phyloP scores from a whole-genome alignment of 2,113 vertebrate genomes.

The Rhombomys opimus region DNA sequence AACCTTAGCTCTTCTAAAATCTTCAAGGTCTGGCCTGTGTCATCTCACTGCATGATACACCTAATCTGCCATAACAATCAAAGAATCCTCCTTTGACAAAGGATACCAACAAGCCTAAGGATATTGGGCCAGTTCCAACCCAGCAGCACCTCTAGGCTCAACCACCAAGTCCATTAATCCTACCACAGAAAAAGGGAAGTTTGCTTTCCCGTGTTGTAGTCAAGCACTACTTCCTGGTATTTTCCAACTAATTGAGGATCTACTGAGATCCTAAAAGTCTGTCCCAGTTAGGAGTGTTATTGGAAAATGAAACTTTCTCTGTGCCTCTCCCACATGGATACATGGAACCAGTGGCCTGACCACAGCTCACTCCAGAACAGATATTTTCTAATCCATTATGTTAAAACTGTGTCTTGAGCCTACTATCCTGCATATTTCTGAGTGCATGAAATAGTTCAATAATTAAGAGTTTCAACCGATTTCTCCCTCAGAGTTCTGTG shows the following conservation, averaged over 20 bases:
- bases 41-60: not conserved
- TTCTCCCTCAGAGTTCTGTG: not conserved
- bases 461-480: not conserved
- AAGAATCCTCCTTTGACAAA: not conserved
- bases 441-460: too few species aligned
- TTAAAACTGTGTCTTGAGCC: not conserved
- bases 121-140: not conserved
- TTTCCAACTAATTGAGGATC: not conserved
- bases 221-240: not conserved
- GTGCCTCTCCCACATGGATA: not conserved
- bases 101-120: not conserved
- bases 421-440: not conserved
- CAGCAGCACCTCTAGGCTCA: not conserved
- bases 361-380: not conserved
- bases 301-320: not conserved
- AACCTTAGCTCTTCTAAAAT: not conserved
- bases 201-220: not conserved
- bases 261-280: not conserved
- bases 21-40: not conserved
- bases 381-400: not conserved
- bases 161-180: not conserved
- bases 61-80: not conserved
- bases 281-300: not conserved
- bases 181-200: not conserved
- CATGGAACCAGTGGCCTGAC: not conserved